phyloP scores from a whole-genome alignment of 2,797 vertebrate genomes.

The Carapus acus region DNA sequence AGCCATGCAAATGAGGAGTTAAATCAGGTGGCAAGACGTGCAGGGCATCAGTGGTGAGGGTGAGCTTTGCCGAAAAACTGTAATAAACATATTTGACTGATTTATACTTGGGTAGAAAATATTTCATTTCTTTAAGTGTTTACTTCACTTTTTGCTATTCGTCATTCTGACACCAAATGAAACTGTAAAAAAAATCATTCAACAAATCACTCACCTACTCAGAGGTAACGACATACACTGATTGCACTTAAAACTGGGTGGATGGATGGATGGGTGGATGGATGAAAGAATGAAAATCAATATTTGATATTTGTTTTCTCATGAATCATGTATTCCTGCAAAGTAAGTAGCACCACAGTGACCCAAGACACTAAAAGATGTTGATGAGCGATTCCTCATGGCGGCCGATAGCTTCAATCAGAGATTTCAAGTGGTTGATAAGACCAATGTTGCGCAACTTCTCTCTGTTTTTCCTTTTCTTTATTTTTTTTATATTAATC shows the following conservation, averaged over 20 bases:
- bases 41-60: too few relatives aligned
- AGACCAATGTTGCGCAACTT: neutral
- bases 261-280: too few relatives aligned
- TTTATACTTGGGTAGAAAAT: too few relatives aligned
- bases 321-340: neutral
- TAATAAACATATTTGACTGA: too few relatives aligned
- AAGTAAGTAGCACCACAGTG: conserved; percentile 1
- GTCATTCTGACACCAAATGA: conserved; percentile 35
- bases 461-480: neutral
- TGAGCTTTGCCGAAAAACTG: too few relatives aligned
- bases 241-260: too few relatives aligned
- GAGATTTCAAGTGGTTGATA: neutral
- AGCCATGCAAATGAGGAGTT: too few relatives aligned
- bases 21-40: too few relatives aligned
- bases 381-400: neutral
- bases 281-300: conserved; percentile 36
- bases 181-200: conserved; percentile 38
- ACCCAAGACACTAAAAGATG: conserved; percentile 2
- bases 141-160: conserved; percentile 5
- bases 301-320: conserved; percentile 18
- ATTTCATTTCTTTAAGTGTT: too few relatives aligned
- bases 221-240: conserved; percentile 40
- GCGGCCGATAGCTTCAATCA: neutral
- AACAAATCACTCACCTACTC: conserved; percentile 30
- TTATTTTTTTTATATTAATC: too few relatives aligned